phyloP scores from a whole-genome alignment of 1,140 invertebrate genomes.

The Eriosoma lanigerum region DNA sequence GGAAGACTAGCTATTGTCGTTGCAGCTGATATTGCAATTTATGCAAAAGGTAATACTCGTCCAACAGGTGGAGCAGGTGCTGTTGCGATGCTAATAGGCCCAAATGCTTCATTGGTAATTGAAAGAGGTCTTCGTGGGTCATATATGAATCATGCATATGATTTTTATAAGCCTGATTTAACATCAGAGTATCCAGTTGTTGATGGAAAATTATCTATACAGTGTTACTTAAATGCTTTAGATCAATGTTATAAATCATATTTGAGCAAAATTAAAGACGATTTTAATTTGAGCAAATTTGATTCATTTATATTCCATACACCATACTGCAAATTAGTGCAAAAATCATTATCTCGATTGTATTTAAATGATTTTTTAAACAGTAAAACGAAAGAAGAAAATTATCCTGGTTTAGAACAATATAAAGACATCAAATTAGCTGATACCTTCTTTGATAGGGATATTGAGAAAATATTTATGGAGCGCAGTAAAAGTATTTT shows the following conservation, averaged over 20 bases:
- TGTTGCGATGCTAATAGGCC: constrained; percentile 92
- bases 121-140: constrained; percentile 82
- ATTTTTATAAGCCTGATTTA: constrained; percentile 97
- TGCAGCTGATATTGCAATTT: constrained; percentile 93
- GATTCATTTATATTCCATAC: constrained; percentile 94
- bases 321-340: constrained; percentile 95
- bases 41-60: constrained; percentile 86
- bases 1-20: constrained; percentile 91
- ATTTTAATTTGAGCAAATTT: constrained; percentile 68
- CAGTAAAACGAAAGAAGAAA: constrained; percentile 57
- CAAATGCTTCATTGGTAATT: constrained; percentile 86
- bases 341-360: constrained; percentile 91
- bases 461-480: constrained; percentile 87
- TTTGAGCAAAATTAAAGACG: constrained; percentile 68
- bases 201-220: constrained; percentile 92
- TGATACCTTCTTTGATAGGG: constrained; percentile 86
- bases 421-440: constrained; percentile 72
- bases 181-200: constrained; percentile 93
- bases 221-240: constrained; percentile 90
- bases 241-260: constrained; percentile 91
- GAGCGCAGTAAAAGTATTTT: constrained; percentile 73
- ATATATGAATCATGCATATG: constrained; percentile 93
- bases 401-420: constrained; percentile 67
- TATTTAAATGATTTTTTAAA: constrained; percentile 78
- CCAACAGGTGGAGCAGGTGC: constrained; percentile 98